Percentiles rank a stretch among this genome's conserved stretches.
phyloP scores from a whole-genome alignment of 2,888 invertebrate genomes.

The Lypha dubia region DNA sequence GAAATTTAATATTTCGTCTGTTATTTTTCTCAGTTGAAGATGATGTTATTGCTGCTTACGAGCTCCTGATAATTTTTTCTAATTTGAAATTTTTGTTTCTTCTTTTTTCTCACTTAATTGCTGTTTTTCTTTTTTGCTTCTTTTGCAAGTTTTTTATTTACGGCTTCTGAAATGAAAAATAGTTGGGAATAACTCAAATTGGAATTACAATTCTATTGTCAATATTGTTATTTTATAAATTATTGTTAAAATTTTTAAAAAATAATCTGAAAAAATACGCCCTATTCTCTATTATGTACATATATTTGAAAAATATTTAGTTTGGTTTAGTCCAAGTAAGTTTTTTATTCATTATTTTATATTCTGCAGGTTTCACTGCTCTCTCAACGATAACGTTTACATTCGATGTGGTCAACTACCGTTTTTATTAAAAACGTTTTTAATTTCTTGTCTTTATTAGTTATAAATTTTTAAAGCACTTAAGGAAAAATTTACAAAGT shows the following conservation, averaged over 20 bases:
- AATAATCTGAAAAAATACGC: slow-evolving; percentile 23
- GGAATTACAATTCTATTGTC: background rate
- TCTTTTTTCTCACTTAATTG: slow-evolving; percentile 9
- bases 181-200: slow-evolving; percentile 45
- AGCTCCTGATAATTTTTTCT: slow-evolving; percentile 67
- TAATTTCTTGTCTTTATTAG: too few species aligned
- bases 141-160: slow-evolving; percentile 70
- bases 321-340: slow-evolving; percentile 30
- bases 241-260: slow-evolving; percentile 16
- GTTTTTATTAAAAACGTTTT: background rate
- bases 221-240: slow-evolving; percentile 14
- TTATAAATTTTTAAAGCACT: too few species aligned
- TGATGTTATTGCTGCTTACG: slow-evolving; percentile 57
- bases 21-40: slow-evolving; percentile 55
- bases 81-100: slow-evolving; percentile 58
- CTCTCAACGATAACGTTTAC: slow-evolving; percentile 22
- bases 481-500: too few species aligned
- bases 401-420: slow-evolving; percentile 25
- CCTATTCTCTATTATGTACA: slow-evolving; percentile 57
- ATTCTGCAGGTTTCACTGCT: slow-evolving; percentile 23
- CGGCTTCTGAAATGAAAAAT: slow-evolving; percentile 74
- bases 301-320: slow-evolving; percentile 24
- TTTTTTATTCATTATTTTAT: slow-evolving; percentile 26
- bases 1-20: slow-evolving; percentile 59
- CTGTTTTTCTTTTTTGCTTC: slow-evolving; percentile 29